Evolutionary conservation across 1,140 invertebrate species (phyloP).

Genomic region (Pemphigus obesinymphae): DNA sequence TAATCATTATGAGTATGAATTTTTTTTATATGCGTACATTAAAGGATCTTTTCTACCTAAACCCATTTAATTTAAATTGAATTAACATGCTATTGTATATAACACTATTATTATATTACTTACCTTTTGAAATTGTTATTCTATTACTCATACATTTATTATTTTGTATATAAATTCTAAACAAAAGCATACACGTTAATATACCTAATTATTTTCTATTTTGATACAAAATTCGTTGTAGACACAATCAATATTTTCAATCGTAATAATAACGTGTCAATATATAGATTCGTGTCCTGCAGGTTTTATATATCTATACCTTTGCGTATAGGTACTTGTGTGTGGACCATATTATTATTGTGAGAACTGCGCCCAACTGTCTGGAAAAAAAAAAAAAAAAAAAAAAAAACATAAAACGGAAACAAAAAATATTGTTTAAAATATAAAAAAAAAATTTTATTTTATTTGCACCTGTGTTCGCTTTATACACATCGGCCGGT

Average conservation of each 20-base stretch:
- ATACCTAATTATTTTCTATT: too few species aligned
- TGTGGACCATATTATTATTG: conserved; percentile 30
- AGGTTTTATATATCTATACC: neutral
- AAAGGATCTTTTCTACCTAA: too few species aligned
- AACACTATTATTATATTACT: too few species aligned
- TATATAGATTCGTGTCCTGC: neutral
- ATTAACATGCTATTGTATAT: too few species aligned
- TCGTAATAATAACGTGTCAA: neutral
- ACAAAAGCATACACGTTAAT: too few species aligned
- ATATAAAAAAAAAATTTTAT: conserved; percentile 11
- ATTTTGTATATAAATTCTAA: too few species aligned
- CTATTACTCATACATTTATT: too few species aligned
- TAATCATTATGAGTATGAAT: too few species aligned
- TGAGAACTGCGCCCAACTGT: conserved; percentile 40
- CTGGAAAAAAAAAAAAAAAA: conserved; percentile 26
- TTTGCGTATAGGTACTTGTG: neutral
- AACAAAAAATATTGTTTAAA: conserved; percentile 40
- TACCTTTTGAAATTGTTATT: too few species aligned
- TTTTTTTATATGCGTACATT: too few species aligned
- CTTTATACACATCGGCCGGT: conserved; percentile 19
- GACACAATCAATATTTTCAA: neutral
- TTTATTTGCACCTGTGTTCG: conserved; percentile 41
- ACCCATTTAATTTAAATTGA: too few species aligned
- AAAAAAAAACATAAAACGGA: conserved; percentile 24
- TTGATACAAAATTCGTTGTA: neutral